phyloP scores from a whole-genome alignment of 2,113 vertebrate species.

The Ellobius talpinus region DNA sequence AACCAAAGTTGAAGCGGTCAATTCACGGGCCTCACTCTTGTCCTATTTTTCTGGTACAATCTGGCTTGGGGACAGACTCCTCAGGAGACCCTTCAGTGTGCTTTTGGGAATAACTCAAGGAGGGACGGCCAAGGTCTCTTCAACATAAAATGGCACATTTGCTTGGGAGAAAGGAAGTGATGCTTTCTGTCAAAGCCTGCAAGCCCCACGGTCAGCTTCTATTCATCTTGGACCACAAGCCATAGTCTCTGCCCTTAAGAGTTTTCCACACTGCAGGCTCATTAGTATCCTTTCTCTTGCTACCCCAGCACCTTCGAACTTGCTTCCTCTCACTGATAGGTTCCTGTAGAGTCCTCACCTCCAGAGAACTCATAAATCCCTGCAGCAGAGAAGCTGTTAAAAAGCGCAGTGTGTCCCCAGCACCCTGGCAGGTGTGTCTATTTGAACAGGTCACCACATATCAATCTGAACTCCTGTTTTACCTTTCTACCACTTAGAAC shows the following conservation, averaged over 20 bases:
- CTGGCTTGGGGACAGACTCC: not conserved
- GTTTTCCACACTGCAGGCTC: not conserved
- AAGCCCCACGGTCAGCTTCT: not conserved
- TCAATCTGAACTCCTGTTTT: not conserved
- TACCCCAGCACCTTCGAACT: not conserved
- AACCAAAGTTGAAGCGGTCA: not conserved
- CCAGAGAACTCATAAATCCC: not conserved
- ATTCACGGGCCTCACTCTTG: not conserved
- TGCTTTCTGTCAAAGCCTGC: not conserved
- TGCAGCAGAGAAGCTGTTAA: too few species aligned
- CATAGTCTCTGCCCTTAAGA: not conserved
- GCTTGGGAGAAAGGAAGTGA: not conserved
- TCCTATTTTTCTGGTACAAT: not conserved
- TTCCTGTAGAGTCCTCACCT: not conserved
- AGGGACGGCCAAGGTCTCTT: not conserved
- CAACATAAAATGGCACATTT: not conserved
- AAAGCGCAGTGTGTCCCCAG: rapidly evolving
- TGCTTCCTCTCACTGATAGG: not conserved
- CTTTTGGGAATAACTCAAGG: not conserved
- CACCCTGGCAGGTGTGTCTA: not conserved
- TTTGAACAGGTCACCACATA: not conserved
- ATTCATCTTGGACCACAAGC: not conserved
- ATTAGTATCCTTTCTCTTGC: too few species aligned
- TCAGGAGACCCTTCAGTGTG: not conserved
- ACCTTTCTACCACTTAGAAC: not conserved